Evolutionary conservation across 2,113 vertebrate genomes (phyloP), one percentile per base, ranked within the genome.

Genomic region (Podarcis cretensis): DNA sequence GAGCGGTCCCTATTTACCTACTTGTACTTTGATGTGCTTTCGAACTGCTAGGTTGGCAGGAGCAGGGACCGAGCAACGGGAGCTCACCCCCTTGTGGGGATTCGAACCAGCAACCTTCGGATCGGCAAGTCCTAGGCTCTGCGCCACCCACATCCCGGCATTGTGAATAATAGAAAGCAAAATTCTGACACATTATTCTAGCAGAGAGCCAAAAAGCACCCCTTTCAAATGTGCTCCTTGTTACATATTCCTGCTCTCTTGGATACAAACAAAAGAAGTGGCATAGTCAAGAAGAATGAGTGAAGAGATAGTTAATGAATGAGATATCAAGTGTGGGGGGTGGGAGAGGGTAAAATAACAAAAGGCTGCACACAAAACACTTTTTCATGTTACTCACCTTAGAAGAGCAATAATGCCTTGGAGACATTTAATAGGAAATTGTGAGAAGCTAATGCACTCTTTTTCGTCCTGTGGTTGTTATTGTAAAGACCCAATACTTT

Each of bases 401-500:
- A 71, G 59, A 27, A 86, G 57, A 77, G 43, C 57, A 68, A 86
- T 25, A 85, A 89, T 77, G 76, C 30, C 78, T 91, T 59, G 85
- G 92, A 86, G 27, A 77, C 20, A 88, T 85, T 88, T 87, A 79
- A 92, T 92, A 94, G 21, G 90, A 93, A 92, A 79, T 14, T 4
- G 90, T 1, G 63, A 87, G 92, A 93, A 92, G 25, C 75, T 21
- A 63, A 89, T 85, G n/a, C 92, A 92, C 32, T 37, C 6, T 94
- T 93, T 92, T 78, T 92, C 91, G 69, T 90, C 86, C 81, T 85
- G 4, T 83, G 18, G 77, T 2, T 91, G 76, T 90, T 92, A 94
- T 89, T 91, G 87, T 90, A 92, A 85, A 32, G 78, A 83, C 75
- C 91, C 90, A 89, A 89, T 94, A 95, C 89, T 93, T 94, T 93